These are phyloP conservation scores for Lymantria monacha DNA, from an alignment of 2,888 invertebrate species.

Conservation along the genomic window DNA sequence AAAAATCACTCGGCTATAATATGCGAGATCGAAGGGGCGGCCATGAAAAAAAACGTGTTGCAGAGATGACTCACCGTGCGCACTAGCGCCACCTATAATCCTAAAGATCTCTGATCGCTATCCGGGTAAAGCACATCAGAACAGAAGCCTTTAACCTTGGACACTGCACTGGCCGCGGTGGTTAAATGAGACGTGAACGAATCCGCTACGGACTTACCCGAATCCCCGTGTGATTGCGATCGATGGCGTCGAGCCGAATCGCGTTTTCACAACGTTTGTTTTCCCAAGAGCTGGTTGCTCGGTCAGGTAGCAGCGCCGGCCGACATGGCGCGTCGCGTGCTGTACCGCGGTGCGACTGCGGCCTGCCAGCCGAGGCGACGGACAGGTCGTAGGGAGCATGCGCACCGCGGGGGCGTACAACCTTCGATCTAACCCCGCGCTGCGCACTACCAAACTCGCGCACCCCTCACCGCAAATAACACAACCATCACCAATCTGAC, in stretches of 20 bases:
- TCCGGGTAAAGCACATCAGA: slow-evolving; percentile 55
- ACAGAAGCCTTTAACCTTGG: slow-evolving; percentile 53
- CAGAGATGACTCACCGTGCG: slow-evolving; percentile 77
- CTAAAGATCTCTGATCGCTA: slow-evolving; percentile 42
- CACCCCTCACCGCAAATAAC: slow-evolving; percentile 72
- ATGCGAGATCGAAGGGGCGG: slow-evolving; percentile 69
- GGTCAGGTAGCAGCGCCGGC: slow-evolving; percentile 70
- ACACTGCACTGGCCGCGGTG: slow-evolving; percentile 46
- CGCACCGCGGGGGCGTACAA: slow-evolving; percentile 48
- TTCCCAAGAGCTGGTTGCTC: slow-evolving; percentile 63
- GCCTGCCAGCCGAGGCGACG: slow-evolving; percentile 56
- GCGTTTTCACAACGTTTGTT: slow-evolving; percentile 55
- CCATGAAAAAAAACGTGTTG: slow-evolving; percentile 74
- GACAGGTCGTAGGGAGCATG: slow-evolving; percentile 56
- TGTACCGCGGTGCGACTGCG: slow-evolving; percentile 74
- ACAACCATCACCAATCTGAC: slow-evolving; percentile 64
- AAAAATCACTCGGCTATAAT: slow-evolving; percentile 40
- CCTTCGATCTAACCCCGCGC: slow-evolving; percentile 73
- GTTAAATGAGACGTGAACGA: slow-evolving; percentile 27
- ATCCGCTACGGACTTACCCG: slow-evolving; percentile 68
- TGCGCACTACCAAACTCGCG: slow-evolving; percentile 62
- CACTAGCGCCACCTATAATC: slow-evolving; percentile 70
- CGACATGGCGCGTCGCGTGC: slow-evolving; percentile 72
- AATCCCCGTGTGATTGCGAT: slow-evolving; percentile 53
- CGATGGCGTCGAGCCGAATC: slow-evolving; percentile 44